Conservation (phyloP, 2,888 invertebrate genomes). For the Neoascia interrupta region DNA sequence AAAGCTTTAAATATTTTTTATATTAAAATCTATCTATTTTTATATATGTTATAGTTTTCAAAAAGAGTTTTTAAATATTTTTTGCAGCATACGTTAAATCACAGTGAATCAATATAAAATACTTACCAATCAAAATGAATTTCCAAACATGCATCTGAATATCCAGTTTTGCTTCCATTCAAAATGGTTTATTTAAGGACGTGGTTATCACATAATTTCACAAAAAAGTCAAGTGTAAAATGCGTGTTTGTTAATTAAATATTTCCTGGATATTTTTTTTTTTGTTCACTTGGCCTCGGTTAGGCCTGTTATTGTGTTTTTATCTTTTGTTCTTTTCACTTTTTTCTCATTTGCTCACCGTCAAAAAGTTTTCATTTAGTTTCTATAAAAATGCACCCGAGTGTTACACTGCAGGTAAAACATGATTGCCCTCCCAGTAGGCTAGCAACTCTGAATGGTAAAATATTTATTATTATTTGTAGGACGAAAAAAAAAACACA, state of each 20-base stretch:
- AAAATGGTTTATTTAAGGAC: slow-evolving; percentile 67
- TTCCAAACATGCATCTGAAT: slow-evolving; percentile 74
- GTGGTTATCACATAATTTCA: slow-evolving; percentile 65
- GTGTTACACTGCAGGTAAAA: slow-evolving; percentile 29
- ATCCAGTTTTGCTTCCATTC: slow-evolving; percentile 72
- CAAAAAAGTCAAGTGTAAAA: slow-evolving; percentile 12
- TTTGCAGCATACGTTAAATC: too few species aligned
- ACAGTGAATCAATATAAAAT: too few species aligned
- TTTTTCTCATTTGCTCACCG: slow-evolving; percentile 11
- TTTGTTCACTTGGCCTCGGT: slow-evolving; percentile 13
- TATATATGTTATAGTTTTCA: neutral
- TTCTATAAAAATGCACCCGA: slow-evolving; percentile 13
- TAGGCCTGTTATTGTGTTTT: neutral
- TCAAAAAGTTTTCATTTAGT: slow-evolving; percentile 42
- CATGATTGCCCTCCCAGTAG: slow-evolving; percentile 38
- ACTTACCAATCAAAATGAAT: slow-evolving; percentile 72
- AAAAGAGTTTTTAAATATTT: too few species aligned
- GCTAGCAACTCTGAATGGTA: slow-evolving; percentile 32
- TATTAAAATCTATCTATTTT: neutral
- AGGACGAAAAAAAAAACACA: neutral
- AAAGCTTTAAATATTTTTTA: too few species aligned
- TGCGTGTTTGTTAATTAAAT: neutral
- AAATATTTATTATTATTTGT: slow-evolving; percentile 17
- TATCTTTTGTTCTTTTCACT: slow-evolving; percentile 19
- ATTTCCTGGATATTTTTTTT: slow-evolving; percentile 12